Evolutionary conservation across 1,140 invertebrate genomes (phyloP).

Genomic region (Vanessa tameamea): DNA sequence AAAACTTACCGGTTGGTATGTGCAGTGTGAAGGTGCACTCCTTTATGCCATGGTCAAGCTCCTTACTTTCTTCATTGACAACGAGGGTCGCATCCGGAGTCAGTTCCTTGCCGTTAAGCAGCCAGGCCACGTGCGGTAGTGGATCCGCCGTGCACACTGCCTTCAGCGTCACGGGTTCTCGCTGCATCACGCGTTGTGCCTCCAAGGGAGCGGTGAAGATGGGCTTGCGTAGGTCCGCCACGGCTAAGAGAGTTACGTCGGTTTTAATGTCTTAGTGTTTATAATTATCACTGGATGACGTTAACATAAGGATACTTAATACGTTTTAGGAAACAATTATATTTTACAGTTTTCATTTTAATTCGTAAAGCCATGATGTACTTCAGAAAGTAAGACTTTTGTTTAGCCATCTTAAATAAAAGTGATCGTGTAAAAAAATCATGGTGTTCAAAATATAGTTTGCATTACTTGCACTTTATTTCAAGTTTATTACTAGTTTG

Average conservation of each 20-base stretch:
- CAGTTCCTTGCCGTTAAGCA: conserved; percentile 80
- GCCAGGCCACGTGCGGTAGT: conserved; percentile 81
- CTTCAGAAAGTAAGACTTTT: too few species aligned
- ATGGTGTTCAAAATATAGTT: too few species aligned
- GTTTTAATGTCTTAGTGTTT: too few species aligned
- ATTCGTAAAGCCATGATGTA: too few species aligned
- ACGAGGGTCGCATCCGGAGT: conserved; percentile 71
- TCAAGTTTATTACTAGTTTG: too few species aligned
- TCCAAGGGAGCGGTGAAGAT: conserved; percentile 86
- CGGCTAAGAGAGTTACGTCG: conserved; percentile 73
- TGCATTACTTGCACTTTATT: too few species aligned
- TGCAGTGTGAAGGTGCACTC: conserved; percentile 87
- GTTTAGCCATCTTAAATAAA: too few species aligned
- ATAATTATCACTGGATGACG: too few species aligned
- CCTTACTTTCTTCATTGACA: conserved; percentile 82
- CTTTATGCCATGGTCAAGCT: conserved; percentile 87
- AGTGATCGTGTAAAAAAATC: too few species aligned
- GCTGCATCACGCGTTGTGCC: conserved; percentile 86
- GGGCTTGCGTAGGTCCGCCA: conserved; percentile 88
- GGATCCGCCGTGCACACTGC: conserved; percentile 92
- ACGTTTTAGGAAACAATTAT: too few species aligned
- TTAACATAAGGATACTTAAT: too few species aligned
- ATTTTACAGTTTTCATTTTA: too few species aligned
- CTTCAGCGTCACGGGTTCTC: conserved; percentile 86
- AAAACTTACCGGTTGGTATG: conserved; percentile 82